Conservation (phyloP, 1,140 invertebrate genomes). For the Ganaspis sp. region DNA sequence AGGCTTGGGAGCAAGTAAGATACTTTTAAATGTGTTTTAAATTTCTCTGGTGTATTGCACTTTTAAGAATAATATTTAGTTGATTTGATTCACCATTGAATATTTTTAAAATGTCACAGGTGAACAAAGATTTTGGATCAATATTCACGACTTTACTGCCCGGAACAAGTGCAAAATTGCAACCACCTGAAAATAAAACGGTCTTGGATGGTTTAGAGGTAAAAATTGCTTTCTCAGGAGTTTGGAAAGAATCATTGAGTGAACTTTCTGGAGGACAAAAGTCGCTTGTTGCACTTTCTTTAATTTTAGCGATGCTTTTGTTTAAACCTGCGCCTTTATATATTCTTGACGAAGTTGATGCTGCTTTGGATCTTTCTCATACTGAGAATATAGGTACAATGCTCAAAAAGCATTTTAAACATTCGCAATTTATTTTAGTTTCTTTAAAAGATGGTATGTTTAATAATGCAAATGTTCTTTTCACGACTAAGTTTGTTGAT, state of each 20-base stretch:
- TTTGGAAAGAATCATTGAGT: conserved; percentile 97
- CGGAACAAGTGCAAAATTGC: conserved; percentile 90
- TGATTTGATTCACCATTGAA: too few species aligned
- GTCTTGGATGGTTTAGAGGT: conserved; percentile 94
- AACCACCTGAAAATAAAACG: conserved; percentile 83
- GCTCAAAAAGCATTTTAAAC: conserved; percentile 94
- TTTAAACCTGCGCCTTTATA: conserved; percentile 99
- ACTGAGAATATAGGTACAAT: conserved; percentile 99
- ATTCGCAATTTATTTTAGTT: conserved; percentile 99
- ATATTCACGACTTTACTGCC: conserved; percentile 96
- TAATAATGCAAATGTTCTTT: conserved; percentile 99
- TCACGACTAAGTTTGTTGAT: conserved; percentile 95
- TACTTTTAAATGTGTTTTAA: conserved; percentile 8
- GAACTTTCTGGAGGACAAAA: conserved; percentile 98
- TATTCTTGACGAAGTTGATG: conserved; percentile 99
- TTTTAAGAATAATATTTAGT: too few species aligned
- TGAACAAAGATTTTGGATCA: conserved; percentile 95
- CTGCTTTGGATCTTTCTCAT: conserved; percentile 97
- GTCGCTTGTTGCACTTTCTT: conserved; percentile 96
- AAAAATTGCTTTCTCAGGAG: conserved; percentile 93
- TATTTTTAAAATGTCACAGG: conserved; percentile 64
- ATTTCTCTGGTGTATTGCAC: conserved; percentile 78
- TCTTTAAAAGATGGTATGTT: conserved; percentile 99
- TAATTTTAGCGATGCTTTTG: conserved; percentile 96
- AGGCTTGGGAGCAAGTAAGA: conserved; percentile 87